Conservation (phyloP, 2,888 invertebrate species). For the Stegophylla sp. region DNA sequence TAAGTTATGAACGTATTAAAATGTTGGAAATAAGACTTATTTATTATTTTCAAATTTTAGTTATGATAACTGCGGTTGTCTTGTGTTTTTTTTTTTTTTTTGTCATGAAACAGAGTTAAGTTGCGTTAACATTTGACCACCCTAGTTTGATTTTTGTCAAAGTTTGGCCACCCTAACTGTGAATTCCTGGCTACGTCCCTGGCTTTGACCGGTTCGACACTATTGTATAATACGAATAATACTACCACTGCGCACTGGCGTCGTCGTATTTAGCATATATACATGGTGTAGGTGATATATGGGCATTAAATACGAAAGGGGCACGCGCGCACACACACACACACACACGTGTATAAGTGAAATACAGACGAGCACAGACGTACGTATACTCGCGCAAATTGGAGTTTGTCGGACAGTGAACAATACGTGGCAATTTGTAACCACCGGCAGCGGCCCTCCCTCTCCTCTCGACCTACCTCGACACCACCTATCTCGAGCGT, state of each 20-base stretch:
- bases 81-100: too few species aligned
- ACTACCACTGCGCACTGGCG: constrained; percentile 1
- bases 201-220: too few species aligned
- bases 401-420: constrained; percentile 57
- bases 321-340: neutral
- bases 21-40: too few species aligned
- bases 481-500: neutral
- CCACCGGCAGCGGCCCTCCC: too few species aligned
- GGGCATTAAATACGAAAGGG: constrained; percentile 46
- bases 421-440: constrained; percentile 58
- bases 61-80: too few species aligned
- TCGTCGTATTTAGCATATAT: neutral
- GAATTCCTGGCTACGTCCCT: too few species aligned
- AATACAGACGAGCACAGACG: neutral
- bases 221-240: neutral
- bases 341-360: neutral
- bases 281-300: constrained; percentile 43
- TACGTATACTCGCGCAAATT: constrained; percentile 32
- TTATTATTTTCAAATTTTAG: too few species aligned
- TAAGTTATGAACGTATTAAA: too few species aligned
- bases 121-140: too few species aligned
- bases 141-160: too few species aligned
- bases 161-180: too few species aligned
- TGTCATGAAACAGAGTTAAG: too few species aligned
- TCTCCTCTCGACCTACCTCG: neutral